These are phyloP conservation scores for Odontomyia ornata DNA, from an alignment of 2,888 invertebrate species.

Conservation along the genomic window DNA sequence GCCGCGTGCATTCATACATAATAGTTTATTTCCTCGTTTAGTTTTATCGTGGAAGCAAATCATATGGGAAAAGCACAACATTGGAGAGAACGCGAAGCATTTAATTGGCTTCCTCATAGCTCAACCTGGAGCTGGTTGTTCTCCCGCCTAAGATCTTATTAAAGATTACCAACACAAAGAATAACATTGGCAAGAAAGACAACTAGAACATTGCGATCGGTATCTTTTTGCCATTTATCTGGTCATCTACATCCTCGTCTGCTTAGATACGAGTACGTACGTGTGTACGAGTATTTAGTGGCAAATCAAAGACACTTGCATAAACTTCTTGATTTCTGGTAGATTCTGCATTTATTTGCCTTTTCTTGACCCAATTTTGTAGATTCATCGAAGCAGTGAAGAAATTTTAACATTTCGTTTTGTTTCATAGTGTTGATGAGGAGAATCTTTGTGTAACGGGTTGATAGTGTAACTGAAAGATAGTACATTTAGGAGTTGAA, in stretches of 20 bases:
- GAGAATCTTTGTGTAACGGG: no score
- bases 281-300: no score
- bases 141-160: conserved; percentile 19
- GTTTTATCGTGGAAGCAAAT: background rate
- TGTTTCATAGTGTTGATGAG: no score
- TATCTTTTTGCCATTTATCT: background rate
- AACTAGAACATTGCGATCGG: conserved; percentile 2
- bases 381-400: no score
- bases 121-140: background rate
- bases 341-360: no score
- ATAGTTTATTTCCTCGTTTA: background rate
- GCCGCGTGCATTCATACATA: background rate
- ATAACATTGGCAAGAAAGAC: background rate
- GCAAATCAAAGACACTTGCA: no score
- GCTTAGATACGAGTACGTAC: no score
- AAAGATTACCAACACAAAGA: conserved; percentile 5
- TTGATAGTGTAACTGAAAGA: no score
- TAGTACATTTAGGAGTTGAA: no score
- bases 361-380: no score
- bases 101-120: conserved; percentile 11
- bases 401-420: no score
- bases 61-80: conserved; percentile 9
- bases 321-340: no score
- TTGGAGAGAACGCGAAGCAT: conserved; percentile 11
- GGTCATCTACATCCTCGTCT: conserved; percentile 5